Evolutionary conservation across 2,797 vertebrate genomes (phyloP).

Genomic region (Scomberomorus guttatus): DNA sequence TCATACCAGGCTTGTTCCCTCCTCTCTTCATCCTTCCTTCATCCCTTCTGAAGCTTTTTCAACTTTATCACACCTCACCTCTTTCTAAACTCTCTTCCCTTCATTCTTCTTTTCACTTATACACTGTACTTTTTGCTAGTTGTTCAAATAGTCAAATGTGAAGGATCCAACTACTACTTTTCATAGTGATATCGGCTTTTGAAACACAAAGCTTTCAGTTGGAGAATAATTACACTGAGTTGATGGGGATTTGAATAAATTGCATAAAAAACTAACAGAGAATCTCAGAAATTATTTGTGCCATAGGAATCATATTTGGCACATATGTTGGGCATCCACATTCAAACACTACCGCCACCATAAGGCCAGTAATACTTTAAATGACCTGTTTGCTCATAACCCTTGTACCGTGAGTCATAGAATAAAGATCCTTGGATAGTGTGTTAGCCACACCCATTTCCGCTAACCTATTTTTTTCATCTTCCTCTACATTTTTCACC

Average conservation of each 20-base stretch:
- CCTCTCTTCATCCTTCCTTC: background rate
- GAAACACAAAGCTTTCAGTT: background rate
- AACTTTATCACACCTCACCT: background rate
- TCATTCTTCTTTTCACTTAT: background rate
- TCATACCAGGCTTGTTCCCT: background rate
- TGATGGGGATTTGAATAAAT: background rate
- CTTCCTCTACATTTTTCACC: too few species aligned
- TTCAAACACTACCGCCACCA: too few species aligned
- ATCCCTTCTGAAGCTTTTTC: background rate
- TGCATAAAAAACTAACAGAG: background rate
- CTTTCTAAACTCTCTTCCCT: background rate
- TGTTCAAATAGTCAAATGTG: background rate
- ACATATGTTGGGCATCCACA: too few species aligned
- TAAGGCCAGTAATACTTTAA: too few species aligned
- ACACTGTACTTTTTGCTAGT: background rate
- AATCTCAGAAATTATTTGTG: background rate
- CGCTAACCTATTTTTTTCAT: too few species aligned
- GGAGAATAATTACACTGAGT: background rate
- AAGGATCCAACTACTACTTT: constrained; percentile 1
- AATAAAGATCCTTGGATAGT: too few species aligned
- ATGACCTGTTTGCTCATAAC: too few species aligned
- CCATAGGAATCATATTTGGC: too few species aligned
- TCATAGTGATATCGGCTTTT: background rate
- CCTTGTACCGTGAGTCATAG: too few species aligned
- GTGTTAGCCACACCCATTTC: too few species aligned